These are phyloP conservation scores for Ips nitidus DNA, from an alignment of 1,140 invertebrate genomes.

Conservation along the genomic window DNA sequence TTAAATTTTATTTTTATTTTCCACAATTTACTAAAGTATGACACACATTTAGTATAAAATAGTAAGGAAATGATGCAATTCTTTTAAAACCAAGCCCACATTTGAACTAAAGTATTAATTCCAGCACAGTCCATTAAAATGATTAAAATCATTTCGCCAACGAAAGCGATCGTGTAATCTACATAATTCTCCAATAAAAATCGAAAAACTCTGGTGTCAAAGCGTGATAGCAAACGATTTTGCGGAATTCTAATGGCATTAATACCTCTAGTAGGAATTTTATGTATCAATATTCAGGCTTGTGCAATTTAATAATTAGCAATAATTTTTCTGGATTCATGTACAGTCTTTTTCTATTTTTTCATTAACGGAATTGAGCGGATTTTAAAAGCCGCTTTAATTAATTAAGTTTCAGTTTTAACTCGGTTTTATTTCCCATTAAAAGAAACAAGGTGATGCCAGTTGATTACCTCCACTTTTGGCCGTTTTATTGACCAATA, in stretches of 20 bases:
- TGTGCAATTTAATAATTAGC: slow-evolving; percentile 24
- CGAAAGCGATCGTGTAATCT: slow-evolving; percentile 33
- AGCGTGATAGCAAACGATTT: slow-evolving; percentile 27
- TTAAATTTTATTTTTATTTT: slow-evolving; percentile 7
- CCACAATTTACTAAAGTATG: no score
- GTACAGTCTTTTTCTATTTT: background rate
- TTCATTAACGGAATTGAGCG: background rate
- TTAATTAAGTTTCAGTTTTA: slow-evolving; percentile 3
- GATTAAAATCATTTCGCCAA: slow-evolving; percentile 36
- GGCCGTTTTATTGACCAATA: background rate
- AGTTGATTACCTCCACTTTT: background rate
- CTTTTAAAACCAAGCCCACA: slow-evolving; percentile 19
- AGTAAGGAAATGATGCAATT: no score
- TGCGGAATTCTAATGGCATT: slow-evolving; percentile 30
- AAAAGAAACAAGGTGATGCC: background rate
- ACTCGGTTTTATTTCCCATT: background rate
- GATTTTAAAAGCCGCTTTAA: background rate
- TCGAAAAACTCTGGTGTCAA: slow-evolving; percentile 21
- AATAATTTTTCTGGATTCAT: slow-evolving; percentile 4
- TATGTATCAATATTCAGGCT: slow-evolving; percentile 16
- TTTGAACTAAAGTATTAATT: slow-evolving; percentile 36
- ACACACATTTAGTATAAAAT: no score
- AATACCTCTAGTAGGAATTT: slow-evolving; percentile 20
- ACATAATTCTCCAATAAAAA: slow-evolving; percentile 36
- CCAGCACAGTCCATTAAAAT: slow-evolving; percentile 35